phyloP scores from a whole-genome alignment of 2,797 vertebrate species.

The Sardinella longiceps region DNA sequence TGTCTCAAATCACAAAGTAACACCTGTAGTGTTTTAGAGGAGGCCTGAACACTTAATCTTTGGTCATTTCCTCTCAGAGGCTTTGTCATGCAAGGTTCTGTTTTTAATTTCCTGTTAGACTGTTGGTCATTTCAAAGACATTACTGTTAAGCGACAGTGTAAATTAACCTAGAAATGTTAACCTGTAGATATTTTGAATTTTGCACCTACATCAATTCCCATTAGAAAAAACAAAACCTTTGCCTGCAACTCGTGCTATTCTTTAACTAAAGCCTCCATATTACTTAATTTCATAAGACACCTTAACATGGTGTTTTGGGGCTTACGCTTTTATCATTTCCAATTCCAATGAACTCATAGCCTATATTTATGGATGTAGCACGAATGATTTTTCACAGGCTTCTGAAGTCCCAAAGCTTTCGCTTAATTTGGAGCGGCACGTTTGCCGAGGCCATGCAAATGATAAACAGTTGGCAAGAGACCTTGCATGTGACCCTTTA shows the following conservation, averaged over 20 bases:
- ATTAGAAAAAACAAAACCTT: not conserved
- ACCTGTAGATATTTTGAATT: not conserved
- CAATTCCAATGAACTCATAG: not conserved
- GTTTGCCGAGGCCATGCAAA: not conserved
- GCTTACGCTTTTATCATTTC: not conserved
- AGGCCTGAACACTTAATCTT: too few species aligned
- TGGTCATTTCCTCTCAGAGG: too few species aligned
- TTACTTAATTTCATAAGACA: not conserved
- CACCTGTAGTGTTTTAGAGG: too few species aligned
- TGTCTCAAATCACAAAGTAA: too few species aligned
- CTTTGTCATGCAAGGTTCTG: not conserved
- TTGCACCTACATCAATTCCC: not conserved
- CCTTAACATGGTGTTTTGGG: not conserved
- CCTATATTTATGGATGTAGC: not conserved
- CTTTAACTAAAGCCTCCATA: not conserved
- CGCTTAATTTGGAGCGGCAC: not conserved
- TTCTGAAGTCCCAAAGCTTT: not conserved
- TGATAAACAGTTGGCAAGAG: not conserved
- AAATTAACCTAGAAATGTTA: constrained; percentile 33
- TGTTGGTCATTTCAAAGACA: not conserved
- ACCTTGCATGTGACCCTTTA: constrained; percentile 7
- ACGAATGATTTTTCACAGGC: not conserved
- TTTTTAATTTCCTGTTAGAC: not conserved
- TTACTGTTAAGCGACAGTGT: constrained; percentile 13
- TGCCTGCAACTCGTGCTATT: not conserved